Evolutionary conservation across 2,797 vertebrate species (phyloP).

Genomic region (Paratrypauchen microcephalus): DNA sequence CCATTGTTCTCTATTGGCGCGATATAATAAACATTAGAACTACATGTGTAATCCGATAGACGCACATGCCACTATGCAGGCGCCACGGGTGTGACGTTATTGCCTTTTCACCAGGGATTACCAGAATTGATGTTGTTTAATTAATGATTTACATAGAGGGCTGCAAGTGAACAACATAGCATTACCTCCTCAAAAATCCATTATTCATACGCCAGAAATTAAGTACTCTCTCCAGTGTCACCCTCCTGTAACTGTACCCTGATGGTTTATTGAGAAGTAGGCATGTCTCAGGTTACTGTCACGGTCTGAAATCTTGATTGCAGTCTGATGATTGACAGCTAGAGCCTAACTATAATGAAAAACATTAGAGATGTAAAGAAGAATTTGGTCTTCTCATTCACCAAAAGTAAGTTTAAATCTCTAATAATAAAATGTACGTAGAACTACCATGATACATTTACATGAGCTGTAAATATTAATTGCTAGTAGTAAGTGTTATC

Average conservation of each 20-base stretch:
- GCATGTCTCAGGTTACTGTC: conserved; percentile 66
- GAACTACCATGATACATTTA: not conserved
- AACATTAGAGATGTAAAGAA: not conserved
- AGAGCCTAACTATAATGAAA: conserved; percentile 28
- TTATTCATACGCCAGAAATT: conserved; percentile 77
- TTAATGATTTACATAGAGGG: conserved; percentile 76
- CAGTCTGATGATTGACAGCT: conserved; percentile 66
- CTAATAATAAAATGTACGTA: not conserved
- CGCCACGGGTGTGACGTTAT: conserved; percentile 35
- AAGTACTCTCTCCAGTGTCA: conserved; percentile 70
- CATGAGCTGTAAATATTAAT: not conserved
- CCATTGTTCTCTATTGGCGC: conserved; percentile 3
- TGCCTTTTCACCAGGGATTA: conserved; percentile 66
- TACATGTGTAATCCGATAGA: not conserved
- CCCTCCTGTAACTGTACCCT: conserved; percentile 70
- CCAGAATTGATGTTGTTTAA: conserved; percentile 69
- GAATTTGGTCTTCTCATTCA: not conserved
- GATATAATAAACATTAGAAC: conserved; percentile 4
- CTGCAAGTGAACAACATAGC: conserved; percentile 68
- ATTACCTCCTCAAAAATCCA: conserved; percentile 70
- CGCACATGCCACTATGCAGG: conserved; percentile 9
- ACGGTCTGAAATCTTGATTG: conserved; percentile 70
- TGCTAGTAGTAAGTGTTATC: not conserved
- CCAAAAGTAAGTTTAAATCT: not conserved
- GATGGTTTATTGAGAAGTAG: conserved; percentile 67